Percentiles rank a stretch among this genome's conserved stretches.
Conservation (phyloP, 2,888 invertebrate genomes). For the Xanthorhoe spadicearia region DNA sequence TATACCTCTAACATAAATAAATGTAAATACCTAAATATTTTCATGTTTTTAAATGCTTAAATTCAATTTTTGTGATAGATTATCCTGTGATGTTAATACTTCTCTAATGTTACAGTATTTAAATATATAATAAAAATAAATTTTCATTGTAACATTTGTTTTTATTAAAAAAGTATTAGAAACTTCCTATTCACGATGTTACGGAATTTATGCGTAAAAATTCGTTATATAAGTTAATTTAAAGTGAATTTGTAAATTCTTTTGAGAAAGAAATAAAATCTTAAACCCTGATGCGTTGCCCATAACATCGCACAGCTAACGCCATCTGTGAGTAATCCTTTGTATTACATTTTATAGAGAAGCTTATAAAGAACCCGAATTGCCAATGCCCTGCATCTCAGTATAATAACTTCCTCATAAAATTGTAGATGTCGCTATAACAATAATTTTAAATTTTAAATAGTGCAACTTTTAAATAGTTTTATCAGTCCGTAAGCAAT, state of each 20-base stretch:
- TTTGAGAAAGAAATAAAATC: too few species aligned
- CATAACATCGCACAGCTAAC: not conserved
- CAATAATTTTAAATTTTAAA: not conserved
- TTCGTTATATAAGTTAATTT: too few species aligned
- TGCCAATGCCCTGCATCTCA: not conserved
- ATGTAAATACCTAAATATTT: not conserved
- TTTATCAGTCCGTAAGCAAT: too few species aligned
- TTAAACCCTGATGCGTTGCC: too few species aligned
- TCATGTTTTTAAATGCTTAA: not conserved
- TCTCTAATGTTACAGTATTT: conserved; percentile 1
- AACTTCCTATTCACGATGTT: too few species aligned
- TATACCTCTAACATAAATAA: not conserved
- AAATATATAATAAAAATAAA: not conserved
- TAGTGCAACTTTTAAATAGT: too few species aligned
- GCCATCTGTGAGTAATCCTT: not conserved
- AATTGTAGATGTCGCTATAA: conserved; percentile 7
- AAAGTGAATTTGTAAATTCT: too few species aligned
- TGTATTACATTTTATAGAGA: not conserved
- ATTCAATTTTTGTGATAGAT: conserved; percentile 30
- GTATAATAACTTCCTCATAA: not conserved
- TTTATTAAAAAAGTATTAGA: too few species aligned
- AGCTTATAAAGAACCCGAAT: not conserved
- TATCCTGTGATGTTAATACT: conserved; percentile 35
- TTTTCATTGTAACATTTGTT: too few species aligned
- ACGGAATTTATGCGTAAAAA: too few species aligned